Evolutionary conservation across 2,797 vertebrate species (phyloP).

Genomic region (Enteromius mattozi): DNA sequence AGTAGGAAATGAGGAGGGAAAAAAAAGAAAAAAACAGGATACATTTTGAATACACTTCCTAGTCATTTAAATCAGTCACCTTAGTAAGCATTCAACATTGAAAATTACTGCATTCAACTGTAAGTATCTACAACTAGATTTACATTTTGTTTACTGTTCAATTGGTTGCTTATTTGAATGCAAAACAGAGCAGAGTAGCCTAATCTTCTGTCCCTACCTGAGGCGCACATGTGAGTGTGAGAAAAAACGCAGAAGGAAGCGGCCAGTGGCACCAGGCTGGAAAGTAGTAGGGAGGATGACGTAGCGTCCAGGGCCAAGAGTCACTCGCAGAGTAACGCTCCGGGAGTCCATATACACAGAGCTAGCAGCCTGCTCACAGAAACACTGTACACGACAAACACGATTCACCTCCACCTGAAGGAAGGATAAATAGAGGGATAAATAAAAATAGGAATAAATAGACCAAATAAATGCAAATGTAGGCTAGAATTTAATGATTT

Average conservation of each 20-base stretch:
- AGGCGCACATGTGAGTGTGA: constrained; percentile 74
- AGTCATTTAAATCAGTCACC: not conserved
- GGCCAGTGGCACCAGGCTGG: constrained; percentile 73
- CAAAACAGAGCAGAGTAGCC: constrained; percentile 10
- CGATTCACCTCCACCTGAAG: constrained; percentile 84
- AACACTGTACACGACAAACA: constrained; percentile 76
- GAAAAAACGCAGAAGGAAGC: constrained; percentile 82
- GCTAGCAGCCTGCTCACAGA: constrained; percentile 79
- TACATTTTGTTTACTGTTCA: not conserved
- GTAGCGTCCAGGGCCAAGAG: constrained; percentile 75
- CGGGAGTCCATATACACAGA: constrained; percentile 86
- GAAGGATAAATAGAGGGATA: not conserved
- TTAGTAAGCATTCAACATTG: not conserved
- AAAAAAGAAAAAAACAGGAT: not conserved
- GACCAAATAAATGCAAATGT: not conserved
- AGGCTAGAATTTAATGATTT: not conserved
- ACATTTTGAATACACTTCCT: not conserved
- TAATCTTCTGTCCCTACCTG: constrained; percentile 65
- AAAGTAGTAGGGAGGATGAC: constrained; percentile 84
- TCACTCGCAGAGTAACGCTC: constrained; percentile 78
- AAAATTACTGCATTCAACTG: not conserved
- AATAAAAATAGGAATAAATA: no score
- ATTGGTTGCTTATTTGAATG: not conserved
- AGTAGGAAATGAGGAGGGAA: not conserved
- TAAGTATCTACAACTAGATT: not conserved